These are phyloP conservation scores for Lycopodina hypogea DNA, from an alignment of 37 sponge, comb jelly and placozoan species.

Conservation along the genomic window DNA sequence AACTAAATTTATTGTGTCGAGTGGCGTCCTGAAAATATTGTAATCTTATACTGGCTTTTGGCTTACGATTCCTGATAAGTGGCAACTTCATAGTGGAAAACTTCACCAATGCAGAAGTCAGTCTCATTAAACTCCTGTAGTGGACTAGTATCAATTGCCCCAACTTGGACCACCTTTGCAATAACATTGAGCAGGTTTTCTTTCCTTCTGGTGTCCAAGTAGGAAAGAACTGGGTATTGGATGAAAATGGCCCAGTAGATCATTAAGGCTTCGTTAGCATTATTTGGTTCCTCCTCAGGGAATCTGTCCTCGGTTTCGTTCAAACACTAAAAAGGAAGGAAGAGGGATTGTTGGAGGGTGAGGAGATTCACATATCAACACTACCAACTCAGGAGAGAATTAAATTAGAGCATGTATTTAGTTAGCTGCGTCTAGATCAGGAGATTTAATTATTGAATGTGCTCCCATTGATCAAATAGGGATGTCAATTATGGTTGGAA, in stretches of 20 bases:
- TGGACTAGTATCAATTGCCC: background rate
- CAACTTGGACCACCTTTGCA: background rate
- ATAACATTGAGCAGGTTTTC: slow-evolving; percentile 25
- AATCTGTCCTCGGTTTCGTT: background rate
- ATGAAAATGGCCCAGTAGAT: slow-evolving; percentile 39
- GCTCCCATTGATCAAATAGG: too few relatives aligned
- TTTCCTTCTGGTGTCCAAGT: slow-evolving; percentile 44
- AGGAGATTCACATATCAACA: too few relatives aligned
- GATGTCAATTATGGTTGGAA: too few relatives aligned
- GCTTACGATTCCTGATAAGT: slow-evolving; percentile 63
- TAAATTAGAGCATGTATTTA: too few relatives aligned
- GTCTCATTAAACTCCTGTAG: background rate
- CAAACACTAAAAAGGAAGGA: slow-evolving; percentile 27
- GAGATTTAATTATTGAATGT: too few relatives aligned
- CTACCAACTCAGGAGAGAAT: too few relatives aligned
- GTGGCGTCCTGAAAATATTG: too few relatives aligned
- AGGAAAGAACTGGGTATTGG: slow-evolving; percentile 63
- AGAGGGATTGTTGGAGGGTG: too few relatives aligned
- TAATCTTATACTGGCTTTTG: too few relatives aligned
- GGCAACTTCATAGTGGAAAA: slow-evolving; percentile 14
- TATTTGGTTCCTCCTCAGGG: background rate
- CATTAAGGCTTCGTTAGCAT: background rate
- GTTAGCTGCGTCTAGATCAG: too few relatives aligned
- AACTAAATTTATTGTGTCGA: too few relatives aligned
- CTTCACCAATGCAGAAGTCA: slow-evolving; percentile 39